Conservation (phyloP, 2,113 vertebrate species). For the Panurus biarmicus region DNA sequence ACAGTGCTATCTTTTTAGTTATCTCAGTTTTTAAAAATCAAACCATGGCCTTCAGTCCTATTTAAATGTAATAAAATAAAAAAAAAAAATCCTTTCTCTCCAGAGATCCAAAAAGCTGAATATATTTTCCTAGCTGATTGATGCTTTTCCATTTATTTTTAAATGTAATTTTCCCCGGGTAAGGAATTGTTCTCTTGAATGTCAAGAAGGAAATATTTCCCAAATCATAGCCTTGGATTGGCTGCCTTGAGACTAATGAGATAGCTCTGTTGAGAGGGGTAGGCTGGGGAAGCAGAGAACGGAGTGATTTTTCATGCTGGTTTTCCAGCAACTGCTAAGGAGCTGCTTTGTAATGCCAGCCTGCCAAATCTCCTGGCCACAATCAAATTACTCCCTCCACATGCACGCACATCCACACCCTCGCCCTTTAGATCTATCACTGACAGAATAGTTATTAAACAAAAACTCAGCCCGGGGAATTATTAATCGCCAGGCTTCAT, state of each 20-base stretch:
- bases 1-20: conserved; percentile 19
- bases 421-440: conserved; percentile 73
- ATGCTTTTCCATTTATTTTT: conserved; percentile 79
- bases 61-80: conserved; percentile 69
- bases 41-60: conserved; percentile 41
- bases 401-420: conserved; percentile 28
- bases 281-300: background rate
- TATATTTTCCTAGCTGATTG: conserved; percentile 72
- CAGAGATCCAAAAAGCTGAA: conserved; percentile 61
- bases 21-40: conserved; percentile 27
- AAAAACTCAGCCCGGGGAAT: conserved; percentile 74
- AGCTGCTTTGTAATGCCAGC: conserved; percentile 64
- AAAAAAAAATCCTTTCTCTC: conserved; percentile 30
- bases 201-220: conserved; percentile 74
- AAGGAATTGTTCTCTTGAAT: conserved; percentile 73
- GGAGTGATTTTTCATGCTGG: conserved; percentile 62
- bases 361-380: conserved; percentile 55
- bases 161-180: conserved; percentile 70
- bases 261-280: conserved; percentile 37
- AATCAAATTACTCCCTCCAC: conserved; percentile 51
- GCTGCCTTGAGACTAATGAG: conserved; percentile 68
- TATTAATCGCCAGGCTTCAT: conserved; percentile 76
- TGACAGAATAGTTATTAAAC: conserved; percentile 79
- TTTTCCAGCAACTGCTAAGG: conserved; percentile 61
- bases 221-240: conserved; percentile 66